A percentile compares a stretch with the other conserved stretches of the same genome.
These are phyloP conservation scores for Criorhina ranunculi DNA, from an alignment of 2,888 invertebrate species.

Conservation along the genomic window DNA sequence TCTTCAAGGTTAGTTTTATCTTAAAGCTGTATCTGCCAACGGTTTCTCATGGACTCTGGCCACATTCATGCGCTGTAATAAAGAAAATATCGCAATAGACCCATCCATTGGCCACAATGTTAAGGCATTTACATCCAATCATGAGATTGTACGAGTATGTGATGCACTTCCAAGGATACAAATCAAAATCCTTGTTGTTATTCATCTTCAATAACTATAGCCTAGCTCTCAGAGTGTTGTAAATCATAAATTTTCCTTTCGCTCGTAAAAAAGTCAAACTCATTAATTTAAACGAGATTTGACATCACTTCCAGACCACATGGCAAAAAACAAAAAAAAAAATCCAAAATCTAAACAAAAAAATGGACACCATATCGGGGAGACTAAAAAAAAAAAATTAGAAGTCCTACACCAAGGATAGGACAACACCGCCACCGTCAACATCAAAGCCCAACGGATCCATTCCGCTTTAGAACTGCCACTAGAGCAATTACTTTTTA, in stretches of 20 bases:
- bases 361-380: conserved; percentile 4
- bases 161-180: too few species aligned
- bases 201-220: conserved; percentile 3
- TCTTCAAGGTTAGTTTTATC: too few species aligned
- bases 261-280: conserved; percentile 80
- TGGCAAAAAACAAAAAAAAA: conserved; percentile 19
- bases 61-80: too few species aligned
- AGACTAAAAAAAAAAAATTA: conserved; percentile 2
- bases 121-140: too few species aligned
- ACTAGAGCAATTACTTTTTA: conserved; percentile 72
- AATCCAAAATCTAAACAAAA: conserved; percentile 5
- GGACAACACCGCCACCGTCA: conserved; percentile 19
- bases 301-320: conserved; percentile 77
- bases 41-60: too few species aligned
- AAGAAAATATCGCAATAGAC: too few species aligned
- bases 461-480: conserved; percentile 43
- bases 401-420: neutral
- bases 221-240: conserved; percentile 8
- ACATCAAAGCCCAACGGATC: conserved; percentile 55
- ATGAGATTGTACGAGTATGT: too few species aligned
- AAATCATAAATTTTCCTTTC: conserved; percentile 48
- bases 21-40: too few species aligned
- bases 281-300: conserved; percentile 84
- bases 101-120: too few species aligned
- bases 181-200: neutral